phyloP scores from a whole-genome alignment of 2,797 vertebrate genomes.

The Anabacerthia variegaticeps region DNA sequence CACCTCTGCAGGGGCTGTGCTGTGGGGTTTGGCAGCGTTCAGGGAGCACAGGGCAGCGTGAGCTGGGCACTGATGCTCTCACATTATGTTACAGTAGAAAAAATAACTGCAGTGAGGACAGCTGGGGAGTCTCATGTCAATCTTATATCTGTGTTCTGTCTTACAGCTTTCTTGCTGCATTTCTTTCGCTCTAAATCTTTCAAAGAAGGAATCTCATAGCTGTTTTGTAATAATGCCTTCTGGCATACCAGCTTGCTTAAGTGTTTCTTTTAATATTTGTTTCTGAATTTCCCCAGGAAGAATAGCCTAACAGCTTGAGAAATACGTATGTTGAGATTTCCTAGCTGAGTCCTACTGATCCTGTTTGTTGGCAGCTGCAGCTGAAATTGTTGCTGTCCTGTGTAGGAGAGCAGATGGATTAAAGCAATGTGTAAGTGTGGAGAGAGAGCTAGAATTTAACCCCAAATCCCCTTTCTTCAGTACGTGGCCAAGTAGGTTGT shows the following conservation, averaged over 20 bases:
- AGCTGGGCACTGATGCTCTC: background rate
- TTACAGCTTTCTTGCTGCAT: conserved; percentile 13
- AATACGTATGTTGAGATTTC: conserved; percentile 37
- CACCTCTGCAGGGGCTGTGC: background rate
- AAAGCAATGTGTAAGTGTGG: background rate
- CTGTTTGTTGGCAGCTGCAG: conserved; percentile 45
- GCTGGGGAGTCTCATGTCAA: background rate
- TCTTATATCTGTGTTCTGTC: rapidly evolving
- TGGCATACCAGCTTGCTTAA: conserved; percentile 12
- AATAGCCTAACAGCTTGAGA: conserved; percentile 47
- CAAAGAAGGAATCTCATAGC: background rate
- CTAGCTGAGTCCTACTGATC: conserved; percentile 46
- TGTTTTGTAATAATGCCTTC: conserved; percentile 48
- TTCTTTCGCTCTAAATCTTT: conserved; percentile 7
- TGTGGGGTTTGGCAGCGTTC: rapidly evolving
- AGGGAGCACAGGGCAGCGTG: rapidly evolving
- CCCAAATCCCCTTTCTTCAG: background rate
- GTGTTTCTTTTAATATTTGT: background rate
- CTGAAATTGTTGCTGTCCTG: conserved; percentile 24
- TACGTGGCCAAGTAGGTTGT: background rate
- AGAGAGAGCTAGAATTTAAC: conserved; percentile 35
- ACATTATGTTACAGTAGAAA: background rate
- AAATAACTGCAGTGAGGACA: background rate
- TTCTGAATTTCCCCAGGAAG: conserved; percentile 25
- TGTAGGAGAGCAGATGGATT: conserved; percentile 27